Evolutionary conservation across 2,797 vertebrate genomes (phyloP).

Genomic region (Enteromius radiatus): DNA sequence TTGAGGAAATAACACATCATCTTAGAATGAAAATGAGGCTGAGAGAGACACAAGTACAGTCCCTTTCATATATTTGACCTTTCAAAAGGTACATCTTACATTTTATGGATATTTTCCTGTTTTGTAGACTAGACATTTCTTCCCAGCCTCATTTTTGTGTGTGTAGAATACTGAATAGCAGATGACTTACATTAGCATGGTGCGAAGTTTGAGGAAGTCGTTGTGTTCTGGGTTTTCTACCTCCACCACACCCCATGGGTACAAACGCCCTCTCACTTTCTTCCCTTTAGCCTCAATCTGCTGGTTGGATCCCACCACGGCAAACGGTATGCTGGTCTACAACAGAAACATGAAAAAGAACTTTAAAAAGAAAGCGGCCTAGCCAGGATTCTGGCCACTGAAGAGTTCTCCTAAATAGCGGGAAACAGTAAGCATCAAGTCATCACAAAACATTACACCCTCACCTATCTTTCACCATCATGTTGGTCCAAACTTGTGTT

Average conservation of each 20-base stretch:
- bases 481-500: not conserved
- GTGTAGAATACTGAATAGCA: not conserved
- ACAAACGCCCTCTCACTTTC: conserved; percentile 96
- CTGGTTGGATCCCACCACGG: conserved; percentile 96
- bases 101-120: not conserved
- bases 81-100: not conserved
- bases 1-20: not conserved
- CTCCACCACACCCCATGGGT: conserved; percentile 97
- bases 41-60: not conserved
- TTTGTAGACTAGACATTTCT: no score
- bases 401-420: not conserved
- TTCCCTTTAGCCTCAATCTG: conserved; percentile 98
- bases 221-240: conserved; percentile 98
- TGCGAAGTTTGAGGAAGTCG: conserved; percentile 96
- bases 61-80: not conserved
- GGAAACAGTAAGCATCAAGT: not conserved
- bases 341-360: conserved; percentile 13
- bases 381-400: not conserved
- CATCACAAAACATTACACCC: not conserved
- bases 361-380: not conserved
- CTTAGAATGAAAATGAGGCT: not conserved
- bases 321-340: conserved; percentile 95
- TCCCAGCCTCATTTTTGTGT: not conserved
- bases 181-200: conserved; percentile 87
- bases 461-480: not conserved